Conservation (phyloP, 2,888 invertebrate species). For the Peribatodes rhomboidaria region DNA sequence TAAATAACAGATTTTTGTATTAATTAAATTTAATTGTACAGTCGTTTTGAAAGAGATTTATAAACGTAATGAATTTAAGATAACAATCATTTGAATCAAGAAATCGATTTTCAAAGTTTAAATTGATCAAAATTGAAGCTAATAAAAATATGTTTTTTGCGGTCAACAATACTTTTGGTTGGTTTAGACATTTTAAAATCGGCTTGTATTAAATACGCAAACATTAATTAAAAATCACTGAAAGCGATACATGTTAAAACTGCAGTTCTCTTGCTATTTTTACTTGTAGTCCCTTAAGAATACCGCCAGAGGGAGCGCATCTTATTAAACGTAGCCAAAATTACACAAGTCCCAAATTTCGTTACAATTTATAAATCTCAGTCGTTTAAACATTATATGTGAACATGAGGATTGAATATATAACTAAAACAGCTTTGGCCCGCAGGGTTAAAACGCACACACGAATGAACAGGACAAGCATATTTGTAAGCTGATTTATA, state of each 20-base stretch:
- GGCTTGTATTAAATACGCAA: not conserved
- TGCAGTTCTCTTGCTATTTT: too few species aligned
- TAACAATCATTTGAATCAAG: too few species aligned
- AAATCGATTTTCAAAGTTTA: not conserved
- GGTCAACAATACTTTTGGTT: too few species aligned
- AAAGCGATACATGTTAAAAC: too few species aligned
- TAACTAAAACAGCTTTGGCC: conserved; percentile 29
- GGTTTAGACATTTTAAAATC: too few species aligned
- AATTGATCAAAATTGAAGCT: too few species aligned
- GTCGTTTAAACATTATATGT: conserved; percentile 11
- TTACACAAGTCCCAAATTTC: too few species aligned
- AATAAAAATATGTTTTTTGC: too few species aligned
- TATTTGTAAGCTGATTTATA: conserved; percentile 14
- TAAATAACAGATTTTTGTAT: conserved; percentile 40
- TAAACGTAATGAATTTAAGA: conserved; percentile 21
- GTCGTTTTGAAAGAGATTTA: conserved; percentile 31
- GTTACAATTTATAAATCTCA: conserved; percentile 39
- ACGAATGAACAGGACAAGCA: conserved; percentile 10
- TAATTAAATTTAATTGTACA: conserved; percentile 40
- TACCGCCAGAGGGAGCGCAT: too few species aligned
- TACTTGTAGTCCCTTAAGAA: too few species aligned
- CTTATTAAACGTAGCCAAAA: too few species aligned
- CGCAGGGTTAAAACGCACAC: conserved; percentile 14
- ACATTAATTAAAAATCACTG: too few species aligned
- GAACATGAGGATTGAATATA: conserved; percentile 48